Evolutionary conservation across 1,140 invertebrate genomes (phyloP).

Genomic region (Drosophila jambulina): DNA sequence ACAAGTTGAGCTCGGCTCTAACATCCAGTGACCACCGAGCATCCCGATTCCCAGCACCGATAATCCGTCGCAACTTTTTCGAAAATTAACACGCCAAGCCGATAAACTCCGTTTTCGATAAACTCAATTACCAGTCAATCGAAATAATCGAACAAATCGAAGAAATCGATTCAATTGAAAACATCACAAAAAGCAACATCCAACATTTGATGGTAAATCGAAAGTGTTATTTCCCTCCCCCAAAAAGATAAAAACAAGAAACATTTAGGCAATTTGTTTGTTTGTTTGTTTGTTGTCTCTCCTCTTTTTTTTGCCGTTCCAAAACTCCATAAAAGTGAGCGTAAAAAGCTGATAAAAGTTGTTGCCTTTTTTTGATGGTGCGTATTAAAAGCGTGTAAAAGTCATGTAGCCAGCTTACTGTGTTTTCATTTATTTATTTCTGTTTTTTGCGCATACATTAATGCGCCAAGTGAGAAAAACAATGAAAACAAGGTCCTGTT

Average conservation of each 20-base stretch:
- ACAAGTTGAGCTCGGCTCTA: slow-evolving; percentile 70
- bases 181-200: neutral
- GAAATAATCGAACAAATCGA: slow-evolving; percentile 7
- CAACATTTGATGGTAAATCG: slow-evolving; percentile 21
- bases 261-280: slow-evolving; percentile 19
- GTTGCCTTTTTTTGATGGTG: slow-evolving; percentile 17
- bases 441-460: slow-evolving; percentile 15
- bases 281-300: slow-evolving; percentile 19
- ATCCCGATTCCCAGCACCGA: slow-evolving; percentile 2
- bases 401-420: slow-evolving; percentile 1
- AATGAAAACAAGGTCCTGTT: slow-evolving; percentile 29
- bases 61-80: slow-evolving; percentile 14
- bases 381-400: slow-evolving; percentile 21
- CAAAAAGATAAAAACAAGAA: neutral
- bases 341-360: slow-evolving; percentile 10
- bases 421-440: slow-evolving; percentile 20
- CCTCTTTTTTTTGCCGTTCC: slow-evolving; percentile 7
- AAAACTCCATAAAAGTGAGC: slow-evolving; percentile 21
- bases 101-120: slow-evolving; percentile 2
- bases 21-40: slow-evolving; percentile 14
- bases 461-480: slow-evolving; percentile 35
- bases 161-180: neutral
- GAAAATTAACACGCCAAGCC: neutral
- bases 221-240: slow-evolving; percentile 8
- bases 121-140: slow-evolving; percentile 11